Percentiles rank a stretch among this genome's conserved stretches.
Conservation (phyloP, 2,888 invertebrate species). For the Xylophagus ater region DNA sequence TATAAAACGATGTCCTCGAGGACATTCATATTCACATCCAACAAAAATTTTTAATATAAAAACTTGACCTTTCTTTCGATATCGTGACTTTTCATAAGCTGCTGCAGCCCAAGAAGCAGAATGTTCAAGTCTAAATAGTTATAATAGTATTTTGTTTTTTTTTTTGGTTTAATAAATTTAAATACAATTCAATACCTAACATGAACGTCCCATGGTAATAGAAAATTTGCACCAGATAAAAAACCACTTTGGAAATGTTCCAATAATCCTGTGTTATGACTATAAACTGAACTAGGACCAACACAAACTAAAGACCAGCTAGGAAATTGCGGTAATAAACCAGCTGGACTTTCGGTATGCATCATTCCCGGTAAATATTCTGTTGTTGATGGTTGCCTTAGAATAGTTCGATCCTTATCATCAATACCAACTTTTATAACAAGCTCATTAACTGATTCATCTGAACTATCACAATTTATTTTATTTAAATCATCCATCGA, state of each 20-base stretch:
- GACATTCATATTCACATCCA: conserved; percentile 95
- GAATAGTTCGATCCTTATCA: conserved; percentile 40
- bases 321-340: conserved; percentile 72
- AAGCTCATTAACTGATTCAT: conserved; percentile 28
- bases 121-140: conserved; percentile 24
- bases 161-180: conserved; percentile 1
- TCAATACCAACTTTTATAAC: conserved; percentile 27
- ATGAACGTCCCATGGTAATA: conserved; percentile 88
- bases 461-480: conserved; percentile 21
- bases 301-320: conserved; percentile 86
- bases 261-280: conserved; percentile 72
- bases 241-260: conserved; percentile 83
- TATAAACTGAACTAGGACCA: conserved; percentile 83
- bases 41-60: conserved; percentile 81
- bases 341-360: conserved; percentile 62
- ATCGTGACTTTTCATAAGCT: conserved; percentile 30
- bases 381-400: conserved; percentile 67
- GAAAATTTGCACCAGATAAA: conserved; percentile 75
- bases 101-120: conserved; percentile 25
- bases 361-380: conserved; percentile 89
- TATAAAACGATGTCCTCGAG: conserved; percentile 93
- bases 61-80: conserved; percentile 34
- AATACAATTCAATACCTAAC: conserved; percentile 34
- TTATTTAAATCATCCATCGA: conserved; percentile 24
- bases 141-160: neutral